These are phyloP conservation scores for Amiota mariae DNA, from an alignment of 2,888 invertebrate genomes.

Conservation along the genomic window DNA sequence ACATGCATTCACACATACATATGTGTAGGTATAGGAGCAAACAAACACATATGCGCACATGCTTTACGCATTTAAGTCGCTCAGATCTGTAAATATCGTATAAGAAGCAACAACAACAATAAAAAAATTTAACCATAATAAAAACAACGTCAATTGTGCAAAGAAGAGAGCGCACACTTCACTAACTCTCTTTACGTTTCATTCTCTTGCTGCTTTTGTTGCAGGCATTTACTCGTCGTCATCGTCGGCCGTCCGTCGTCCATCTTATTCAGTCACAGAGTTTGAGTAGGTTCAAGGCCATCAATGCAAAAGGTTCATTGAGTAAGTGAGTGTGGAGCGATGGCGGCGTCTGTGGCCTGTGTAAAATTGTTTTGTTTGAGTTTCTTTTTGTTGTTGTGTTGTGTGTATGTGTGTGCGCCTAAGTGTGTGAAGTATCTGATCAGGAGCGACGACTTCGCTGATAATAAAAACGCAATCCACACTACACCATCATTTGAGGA, in stretches of 20 bases:
- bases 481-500: neutral
- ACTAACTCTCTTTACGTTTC: neutral
- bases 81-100: neutral
- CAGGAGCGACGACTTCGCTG: neutral
- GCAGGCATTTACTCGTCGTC: too few species aligned
- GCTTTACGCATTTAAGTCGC: slow-evolving; percentile 30
- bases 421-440: slow-evolving; percentile 38
- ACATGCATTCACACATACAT: slow-evolving; percentile 26
- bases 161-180: slow-evolving; percentile 34
- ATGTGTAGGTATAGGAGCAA: too few species aligned
- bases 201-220: too few species aligned
- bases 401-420: slow-evolving; percentile 42
- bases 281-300: slow-evolving; percentile 59
- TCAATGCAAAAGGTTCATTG: slow-evolving; percentile 47
- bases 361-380: slow-evolving; percentile 21
- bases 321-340: neutral
- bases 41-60: slow-evolving; percentile 43
- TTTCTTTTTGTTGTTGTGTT: slow-evolving; percentile 28
- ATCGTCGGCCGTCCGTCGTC: too few species aligned
- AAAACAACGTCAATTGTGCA: slow-evolving; percentile 21
- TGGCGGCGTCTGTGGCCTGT: neutral
- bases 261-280: too few species aligned
- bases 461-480: neutral
- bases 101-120: neutral
- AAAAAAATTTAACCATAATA: neutral